These are phyloP conservation scores for Dione juno DNA, from an alignment of 2,888 invertebrate genomes.

Conservation along the genomic window DNA sequence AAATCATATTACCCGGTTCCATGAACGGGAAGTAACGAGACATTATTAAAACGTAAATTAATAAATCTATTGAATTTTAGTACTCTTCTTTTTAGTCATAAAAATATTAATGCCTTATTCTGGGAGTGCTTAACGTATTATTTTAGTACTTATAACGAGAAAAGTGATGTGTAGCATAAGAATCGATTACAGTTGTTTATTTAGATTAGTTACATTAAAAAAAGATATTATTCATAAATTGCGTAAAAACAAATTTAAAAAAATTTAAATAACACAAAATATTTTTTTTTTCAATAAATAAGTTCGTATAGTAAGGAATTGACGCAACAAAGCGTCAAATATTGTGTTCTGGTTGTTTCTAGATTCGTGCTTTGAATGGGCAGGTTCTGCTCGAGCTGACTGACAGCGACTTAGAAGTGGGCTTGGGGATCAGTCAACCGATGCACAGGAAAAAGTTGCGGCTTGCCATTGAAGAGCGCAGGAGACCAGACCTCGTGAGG, in stretches of 20 bases:
- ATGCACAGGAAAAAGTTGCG: slow-evolving; percentile 97
- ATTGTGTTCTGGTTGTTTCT: slow-evolving; percentile 85
- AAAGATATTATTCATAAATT: too few species aligned
- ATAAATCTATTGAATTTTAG: slow-evolving; percentile 14
- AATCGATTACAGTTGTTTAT: too few species aligned
- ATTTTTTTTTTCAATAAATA: slow-evolving; percentile 11
- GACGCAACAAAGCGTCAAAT: slow-evolving; percentile 82
- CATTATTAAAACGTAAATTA: slow-evolving; percentile 39
- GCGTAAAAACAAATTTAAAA: too few species aligned
- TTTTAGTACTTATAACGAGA: too few species aligned
- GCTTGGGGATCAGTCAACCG: slow-evolving; percentile 94
- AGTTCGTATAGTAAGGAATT: slow-evolving; percentile 49
- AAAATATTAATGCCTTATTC: too few species aligned
- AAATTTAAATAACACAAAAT: too few species aligned
- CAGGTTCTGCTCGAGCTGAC: slow-evolving; percentile 95
- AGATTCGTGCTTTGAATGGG: slow-evolving; percentile 87
- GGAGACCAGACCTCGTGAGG: slow-evolving; percentile 93
- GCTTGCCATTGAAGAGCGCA: slow-evolving; percentile 95
- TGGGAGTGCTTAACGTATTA: too few species aligned
- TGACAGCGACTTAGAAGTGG: slow-evolving; percentile 95
- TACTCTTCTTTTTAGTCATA: background rate
- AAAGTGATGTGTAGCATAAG: too few species aligned
- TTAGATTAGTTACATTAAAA: too few species aligned
- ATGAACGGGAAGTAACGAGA: slow-evolving; percentile 31
- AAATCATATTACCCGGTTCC: slow-evolving; percentile 38